A percentile compares a stretch with the other conserved stretches of the same genome.
These are phyloP conservation scores for Theretra japonica DNA, from an alignment of 2,888 invertebrate genomes.

Conservation along the genomic window DNA sequence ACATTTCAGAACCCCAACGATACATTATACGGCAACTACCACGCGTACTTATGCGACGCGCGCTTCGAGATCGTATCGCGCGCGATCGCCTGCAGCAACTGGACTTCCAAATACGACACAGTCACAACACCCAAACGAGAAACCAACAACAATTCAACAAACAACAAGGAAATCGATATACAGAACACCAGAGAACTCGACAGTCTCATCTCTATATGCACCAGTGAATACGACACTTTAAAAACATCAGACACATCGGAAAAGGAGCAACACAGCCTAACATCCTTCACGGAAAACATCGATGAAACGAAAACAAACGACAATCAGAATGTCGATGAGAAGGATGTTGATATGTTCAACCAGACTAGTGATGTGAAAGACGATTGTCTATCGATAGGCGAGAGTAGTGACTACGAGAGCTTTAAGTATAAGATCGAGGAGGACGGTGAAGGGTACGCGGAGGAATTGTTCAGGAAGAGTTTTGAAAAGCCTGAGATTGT, in stretches of 20 bases:
- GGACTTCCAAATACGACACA: constrained; percentile 93
- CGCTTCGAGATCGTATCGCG: constrained; percentile 90
- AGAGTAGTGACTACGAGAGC: constrained; percentile 89
- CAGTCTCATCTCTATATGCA: constrained; percentile 74
- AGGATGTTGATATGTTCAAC: constrained; percentile 68
- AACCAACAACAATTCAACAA: constrained; percentile 69
- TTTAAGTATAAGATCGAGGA: constrained; percentile 86
- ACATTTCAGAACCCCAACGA: constrained; percentile 82
- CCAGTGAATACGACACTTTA: constrained; percentile 75
- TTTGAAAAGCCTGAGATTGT: constrained; percentile 66
- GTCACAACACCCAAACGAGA: constrained; percentile 72
- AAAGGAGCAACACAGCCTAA: constrained; percentile 69
- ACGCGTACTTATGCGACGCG: constrained; percentile 94
- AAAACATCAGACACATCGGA: constrained; percentile 56
- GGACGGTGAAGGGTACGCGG: constrained; percentile 73
- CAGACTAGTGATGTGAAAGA: constrained; percentile 64
- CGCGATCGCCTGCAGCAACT: constrained; percentile 89
- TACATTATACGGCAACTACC: constrained; percentile 91
- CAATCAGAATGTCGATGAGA: constrained; percentile 41
- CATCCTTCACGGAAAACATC: constrained; percentile 62
- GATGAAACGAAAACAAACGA: constrained; percentile 44
- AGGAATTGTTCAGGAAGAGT: constrained; percentile 75
- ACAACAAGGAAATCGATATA: constrained; percentile 64
- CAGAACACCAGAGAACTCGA: constrained; percentile 68
- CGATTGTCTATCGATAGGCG: constrained; percentile 85